phyloP scores from a whole-genome alignment of 2,888 invertebrate species.

The Orthosia incerta region DNA sequence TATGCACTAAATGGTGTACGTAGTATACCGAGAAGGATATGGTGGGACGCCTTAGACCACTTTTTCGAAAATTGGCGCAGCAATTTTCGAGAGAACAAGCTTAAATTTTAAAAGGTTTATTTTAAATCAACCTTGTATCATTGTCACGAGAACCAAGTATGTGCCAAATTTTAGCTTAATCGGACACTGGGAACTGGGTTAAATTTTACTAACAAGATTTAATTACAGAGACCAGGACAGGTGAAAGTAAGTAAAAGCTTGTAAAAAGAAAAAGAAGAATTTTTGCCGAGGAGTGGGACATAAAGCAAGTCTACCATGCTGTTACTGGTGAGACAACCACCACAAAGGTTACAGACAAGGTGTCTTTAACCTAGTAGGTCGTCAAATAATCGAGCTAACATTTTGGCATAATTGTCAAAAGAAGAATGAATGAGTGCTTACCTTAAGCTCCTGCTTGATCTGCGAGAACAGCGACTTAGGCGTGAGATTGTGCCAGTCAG shows the following conservation, averaged over 20 bases:
- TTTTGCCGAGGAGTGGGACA: background rate
- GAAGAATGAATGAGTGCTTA: background rate
- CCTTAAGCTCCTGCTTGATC: conserved; percentile 94
- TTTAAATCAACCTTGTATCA: too few relatives aligned
- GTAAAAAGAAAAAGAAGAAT: background rate
- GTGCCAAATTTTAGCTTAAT: too few relatives aligned
- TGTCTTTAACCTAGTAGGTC: too few relatives aligned
- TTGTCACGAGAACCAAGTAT: too few relatives aligned
- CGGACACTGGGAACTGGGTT: too few relatives aligned
- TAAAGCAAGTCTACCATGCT: background rate
- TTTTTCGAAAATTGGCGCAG: background rate
- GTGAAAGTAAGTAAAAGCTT: too few relatives aligned
- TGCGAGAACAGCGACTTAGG: conserved; percentile 97
- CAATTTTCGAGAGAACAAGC: background rate
- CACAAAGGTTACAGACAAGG: too few relatives aligned
- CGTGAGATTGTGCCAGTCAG: conserved; percentile 96
- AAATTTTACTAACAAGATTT: too few relatives aligned
- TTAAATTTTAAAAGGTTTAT: too few relatives aligned
- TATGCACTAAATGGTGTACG: background rate
- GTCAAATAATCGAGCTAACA: background rate
- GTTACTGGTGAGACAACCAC: too few relatives aligned
- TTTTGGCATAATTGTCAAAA: background rate
- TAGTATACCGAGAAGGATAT: background rate
- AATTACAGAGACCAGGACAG: too few relatives aligned
- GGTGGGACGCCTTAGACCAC: background rate